Evolutionary conservation across 2,888 invertebrate species (phyloP), one percentile per base, ranked within the genome.

Genomic region (Drosophila cognata): DNA sequence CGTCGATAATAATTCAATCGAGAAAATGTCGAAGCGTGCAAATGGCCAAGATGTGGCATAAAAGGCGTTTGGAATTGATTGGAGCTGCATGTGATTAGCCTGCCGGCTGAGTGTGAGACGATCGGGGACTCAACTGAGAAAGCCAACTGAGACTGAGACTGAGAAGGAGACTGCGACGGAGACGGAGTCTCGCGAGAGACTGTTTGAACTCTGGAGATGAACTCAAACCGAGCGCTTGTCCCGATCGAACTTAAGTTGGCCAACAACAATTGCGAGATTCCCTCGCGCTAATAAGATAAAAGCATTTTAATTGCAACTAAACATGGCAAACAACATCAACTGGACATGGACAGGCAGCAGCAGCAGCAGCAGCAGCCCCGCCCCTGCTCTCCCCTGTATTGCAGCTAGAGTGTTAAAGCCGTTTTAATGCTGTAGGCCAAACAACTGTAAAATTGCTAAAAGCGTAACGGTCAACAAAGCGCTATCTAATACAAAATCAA

Each of bases 231-330:
- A 35, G 31, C 6, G 35, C 35, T 33, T 33, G 53, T 46, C 21
- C 46, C 16, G 16, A 35, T 35, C 16, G 33, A 53, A 55, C 25
- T 55, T 28, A 55, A 55, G 28, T 56, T 56, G 56, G 66, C 35
- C 18, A 58, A 41, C 51, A 43, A 21, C 66, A 60, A 66, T 50
- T 63, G 64, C 77, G 62, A 56, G 38, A 71, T 78, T 81, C 77
- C 72, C 56, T 80, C 72, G 78, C 87, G 74, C 79, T 89, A 87
- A 90, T 87, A 87, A 87, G 87, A 89, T 87, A 89, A 87, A 87
- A 87, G 76, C 88, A 87, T 87, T 87, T 90, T 87, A 87, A 87
- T 87, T 87, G 87, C 90, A 84, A 87, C 87, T 90, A 87, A 87
- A 87, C 87, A 87, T 90, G 87, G 87, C 88, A 89, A 38, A 51